Evolutionary conservation across 2,113 vertebrate species (phyloP).

Genomic region (Cyprinodon brontotheroides): DNA sequence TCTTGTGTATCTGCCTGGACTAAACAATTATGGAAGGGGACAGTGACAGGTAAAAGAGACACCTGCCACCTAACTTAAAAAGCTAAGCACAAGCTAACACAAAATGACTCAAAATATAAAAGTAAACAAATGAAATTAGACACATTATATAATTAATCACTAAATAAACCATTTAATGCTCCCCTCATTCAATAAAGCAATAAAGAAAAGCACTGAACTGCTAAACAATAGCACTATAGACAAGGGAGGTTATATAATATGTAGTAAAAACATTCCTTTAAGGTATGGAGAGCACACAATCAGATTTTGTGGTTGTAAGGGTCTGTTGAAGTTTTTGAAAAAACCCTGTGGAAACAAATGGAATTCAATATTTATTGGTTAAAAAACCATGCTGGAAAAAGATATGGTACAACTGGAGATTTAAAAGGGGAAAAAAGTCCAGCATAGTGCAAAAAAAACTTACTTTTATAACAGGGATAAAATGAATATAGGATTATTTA

Average conservation of each 20-base stretch:
- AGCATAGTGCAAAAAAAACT: neutral
- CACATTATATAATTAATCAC: neutral
- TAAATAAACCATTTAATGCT: neutral
- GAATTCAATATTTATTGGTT: neutral
- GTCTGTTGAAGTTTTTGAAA: neutral
- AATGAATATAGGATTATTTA: neutral
- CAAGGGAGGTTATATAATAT: neutral
- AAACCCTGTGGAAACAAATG: neutral
- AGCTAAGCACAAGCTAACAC: neutral
- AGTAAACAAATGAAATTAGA: neutral
- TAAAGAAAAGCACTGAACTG: neutral
- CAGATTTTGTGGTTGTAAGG: neutral
- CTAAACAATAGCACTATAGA: neutral
- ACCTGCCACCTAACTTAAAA: conserved; percentile 19
- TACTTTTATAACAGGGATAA: neutral
- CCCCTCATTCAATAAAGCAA: neutral
- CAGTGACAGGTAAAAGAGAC: conserved; percentile 34
- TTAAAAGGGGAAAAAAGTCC: neutral
- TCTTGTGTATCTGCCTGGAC: conserved; percentile 39
- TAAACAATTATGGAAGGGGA: conserved; percentile 35
- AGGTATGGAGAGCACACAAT: neutral
- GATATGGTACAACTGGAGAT: neutral
- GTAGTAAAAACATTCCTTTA: neutral
- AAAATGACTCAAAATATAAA: neutral
- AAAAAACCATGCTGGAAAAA: neutral